Evolutionary conservation across 2,113 vertebrate genomes (phyloP).

Genomic region (Plotosus lineatus): DNA sequence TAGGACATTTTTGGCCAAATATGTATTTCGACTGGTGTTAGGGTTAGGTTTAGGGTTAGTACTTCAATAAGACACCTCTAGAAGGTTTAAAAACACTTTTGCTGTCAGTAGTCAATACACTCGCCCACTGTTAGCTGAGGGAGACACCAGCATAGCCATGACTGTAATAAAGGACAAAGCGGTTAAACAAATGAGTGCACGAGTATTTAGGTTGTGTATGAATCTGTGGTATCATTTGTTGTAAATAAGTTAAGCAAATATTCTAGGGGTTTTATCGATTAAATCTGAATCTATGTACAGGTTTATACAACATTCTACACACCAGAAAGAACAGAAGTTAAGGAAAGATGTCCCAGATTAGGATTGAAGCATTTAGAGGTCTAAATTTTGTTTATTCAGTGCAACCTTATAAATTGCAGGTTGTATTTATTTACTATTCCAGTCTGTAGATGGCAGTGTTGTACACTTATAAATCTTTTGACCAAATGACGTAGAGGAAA

Average conservation of each 20-base stretch:
- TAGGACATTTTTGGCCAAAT: too few species aligned
- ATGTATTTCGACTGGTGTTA: too few species aligned
- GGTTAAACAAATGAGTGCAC: not conserved
- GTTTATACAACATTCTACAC: not conserved
- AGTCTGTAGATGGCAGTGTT: constrained; percentile 52
- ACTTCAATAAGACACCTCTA: too few species aligned
- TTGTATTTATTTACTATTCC: not conserved
- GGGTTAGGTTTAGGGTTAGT: too few species aligned
- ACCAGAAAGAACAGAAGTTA: not conserved
- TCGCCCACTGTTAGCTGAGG: too few species aligned
- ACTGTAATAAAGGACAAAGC: too few species aligned
- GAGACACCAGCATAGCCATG: too few species aligned
- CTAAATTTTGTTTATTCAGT: not conserved
- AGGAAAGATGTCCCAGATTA: not conserved
- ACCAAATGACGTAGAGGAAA: too few species aligned
- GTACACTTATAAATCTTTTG: constrained; percentile 2
- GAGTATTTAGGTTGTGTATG: not conserved
- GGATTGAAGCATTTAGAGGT: not conserved
- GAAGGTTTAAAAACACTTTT: too few species aligned
- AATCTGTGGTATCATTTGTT: not conserved
- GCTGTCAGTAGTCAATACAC: too few species aligned
- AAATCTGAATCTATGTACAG: not conserved
- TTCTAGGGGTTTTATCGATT: not conserved
- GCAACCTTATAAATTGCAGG: not conserved
- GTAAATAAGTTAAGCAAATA: not conserved